A percentile compares a stretch with the other conserved stretches of the same genome.
Conservation (phyloP, 1,140 invertebrate species). For the Drosophila nebulosa region DNA sequence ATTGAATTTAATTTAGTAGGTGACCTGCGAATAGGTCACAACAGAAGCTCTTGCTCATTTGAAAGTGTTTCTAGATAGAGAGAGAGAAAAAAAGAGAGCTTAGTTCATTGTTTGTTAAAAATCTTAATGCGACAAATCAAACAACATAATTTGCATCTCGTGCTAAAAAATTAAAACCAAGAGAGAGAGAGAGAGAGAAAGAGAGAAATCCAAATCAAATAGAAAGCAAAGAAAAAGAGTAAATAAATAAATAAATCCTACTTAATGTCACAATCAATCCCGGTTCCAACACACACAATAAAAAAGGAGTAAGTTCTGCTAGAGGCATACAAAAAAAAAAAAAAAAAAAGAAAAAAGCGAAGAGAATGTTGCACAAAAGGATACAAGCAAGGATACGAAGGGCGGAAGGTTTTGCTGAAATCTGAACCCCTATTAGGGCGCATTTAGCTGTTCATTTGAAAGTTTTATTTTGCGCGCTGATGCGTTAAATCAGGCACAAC, state of each 20-base stretch:
- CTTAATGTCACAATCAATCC: constrained; percentile 81
- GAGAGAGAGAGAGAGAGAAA: no score
- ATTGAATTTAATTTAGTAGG: no score
- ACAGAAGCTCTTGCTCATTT: background rate
- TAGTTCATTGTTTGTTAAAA: constrained; percentile 52
- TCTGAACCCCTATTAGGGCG: constrained; percentile 80
- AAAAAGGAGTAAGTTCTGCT: constrained; percentile 34
- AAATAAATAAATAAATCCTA: constrained; percentile 81
- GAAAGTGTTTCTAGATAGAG: constrained; percentile 27
- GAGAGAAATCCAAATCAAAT: constrained; percentile 13
- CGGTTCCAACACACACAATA: constrained; percentile 4
- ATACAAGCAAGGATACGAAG: background rate
- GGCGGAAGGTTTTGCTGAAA: constrained; percentile 59
- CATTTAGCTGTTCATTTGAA: constrained; percentile 81
- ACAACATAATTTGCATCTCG: constrained; percentile 71
- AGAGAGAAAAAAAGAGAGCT: constrained; percentile 16
- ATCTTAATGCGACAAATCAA: constrained; percentile 58
- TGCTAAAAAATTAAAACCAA: constrained; percentile 46
- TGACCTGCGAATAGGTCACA: no score
- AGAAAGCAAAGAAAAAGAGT: constrained; percentile 39
- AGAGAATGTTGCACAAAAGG: background rate
- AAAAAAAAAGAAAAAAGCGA: background rate
- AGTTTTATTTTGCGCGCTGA: constrained; percentile 77
- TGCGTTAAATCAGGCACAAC: constrained; percentile 74
- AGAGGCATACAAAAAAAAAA: background rate